Percentiles rank a stretch among this genome's conserved stretches.
These are phyloP conservation scores for Phoxinus dragarum DNA, from an alignment of 2,797 vertebrate species.

Conservation along the genomic window DNA sequence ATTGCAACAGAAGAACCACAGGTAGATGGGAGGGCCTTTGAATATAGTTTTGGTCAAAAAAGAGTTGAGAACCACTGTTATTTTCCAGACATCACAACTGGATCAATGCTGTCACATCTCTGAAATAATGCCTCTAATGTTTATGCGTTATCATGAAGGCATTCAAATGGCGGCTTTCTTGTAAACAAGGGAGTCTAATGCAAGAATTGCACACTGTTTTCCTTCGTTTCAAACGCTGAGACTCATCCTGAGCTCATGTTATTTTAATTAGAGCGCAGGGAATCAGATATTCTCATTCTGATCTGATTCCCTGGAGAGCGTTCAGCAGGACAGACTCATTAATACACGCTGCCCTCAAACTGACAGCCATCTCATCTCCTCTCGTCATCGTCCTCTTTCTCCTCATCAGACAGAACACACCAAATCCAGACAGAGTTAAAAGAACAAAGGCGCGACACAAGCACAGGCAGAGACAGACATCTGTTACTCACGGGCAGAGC, in stretches of 20 bases:
- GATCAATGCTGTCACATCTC: background rate
- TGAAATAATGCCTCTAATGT: background rate
- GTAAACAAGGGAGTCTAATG: constrained; percentile 14
- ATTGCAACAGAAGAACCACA: background rate
- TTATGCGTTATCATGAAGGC: background rate
- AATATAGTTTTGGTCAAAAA: background rate
- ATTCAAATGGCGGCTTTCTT: background rate
- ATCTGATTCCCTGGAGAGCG: constrained; percentile 42
- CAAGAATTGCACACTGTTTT: background rate
- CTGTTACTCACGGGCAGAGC: constrained; percentile 69
- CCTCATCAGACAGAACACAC: constrained; percentile 34
- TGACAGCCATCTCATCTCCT: constrained; percentile 41
- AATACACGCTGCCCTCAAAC: constrained; percentile 38
- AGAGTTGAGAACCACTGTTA: background rate
- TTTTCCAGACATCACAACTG: background rate
- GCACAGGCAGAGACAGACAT: constrained; percentile 16
- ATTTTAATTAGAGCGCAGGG: constrained; percentile 63
- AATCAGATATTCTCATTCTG: constrained; percentile 58
- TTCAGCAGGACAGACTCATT: constrained; percentile 46
- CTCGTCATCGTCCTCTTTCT: background rate
- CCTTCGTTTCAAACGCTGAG: background rate
- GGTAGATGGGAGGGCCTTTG: background rate
- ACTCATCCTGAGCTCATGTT: constrained; percentile 59
- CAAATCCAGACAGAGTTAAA: constrained; percentile 21
- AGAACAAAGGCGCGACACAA: constrained; percentile 17